Conservation (phyloP, 2,888 invertebrate genomes). For the Carabus problematicus region DNA sequence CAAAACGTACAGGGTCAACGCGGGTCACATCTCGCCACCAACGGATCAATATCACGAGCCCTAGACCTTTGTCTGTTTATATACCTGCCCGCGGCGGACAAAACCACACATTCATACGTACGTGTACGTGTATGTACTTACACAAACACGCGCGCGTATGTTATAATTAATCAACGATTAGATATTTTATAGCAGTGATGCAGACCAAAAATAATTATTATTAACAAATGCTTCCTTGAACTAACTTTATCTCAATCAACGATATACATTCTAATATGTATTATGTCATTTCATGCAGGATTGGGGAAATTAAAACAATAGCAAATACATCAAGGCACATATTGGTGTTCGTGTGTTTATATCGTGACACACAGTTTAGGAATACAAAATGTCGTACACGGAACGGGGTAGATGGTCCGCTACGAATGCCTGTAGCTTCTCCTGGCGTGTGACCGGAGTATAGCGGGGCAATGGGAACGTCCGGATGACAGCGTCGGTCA, state of each 20-base stretch:
- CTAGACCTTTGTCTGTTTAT: constrained; percentile 39
- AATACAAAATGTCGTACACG: constrained; percentile 80
- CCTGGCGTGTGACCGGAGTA: constrained; percentile 80
- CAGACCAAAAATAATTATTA: too few species aligned
- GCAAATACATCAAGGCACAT: constrained; percentile 20
- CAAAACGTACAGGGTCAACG: constrained; percentile 58
- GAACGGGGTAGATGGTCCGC: constrained; percentile 83
- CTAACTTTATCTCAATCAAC: neutral
- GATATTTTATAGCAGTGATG: too few species aligned
- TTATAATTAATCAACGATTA: neutral
- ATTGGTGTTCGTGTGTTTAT: neutral
- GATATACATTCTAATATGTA: neutral
- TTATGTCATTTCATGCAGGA: neutral
- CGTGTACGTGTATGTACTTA: neutral
- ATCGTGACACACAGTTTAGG: constrained; percentile 45
- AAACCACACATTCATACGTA: neutral
- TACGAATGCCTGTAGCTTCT: constrained; percentile 80
- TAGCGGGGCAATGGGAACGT: constrained; percentile 85
- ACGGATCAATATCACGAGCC: constrained; percentile 45
- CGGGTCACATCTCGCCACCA: constrained; percentile 63
- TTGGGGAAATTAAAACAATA: neutral
- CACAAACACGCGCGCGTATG: neutral
- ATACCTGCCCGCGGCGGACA: neutral
- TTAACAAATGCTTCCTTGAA: constrained; percentile 7
- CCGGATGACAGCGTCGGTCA: constrained; percentile 79